Evolutionary conservation across 1,140 invertebrate species (phyloP), one percentile per base, ranked within the genome.

Genomic region (Dendrolimus kikuchii): DNA sequence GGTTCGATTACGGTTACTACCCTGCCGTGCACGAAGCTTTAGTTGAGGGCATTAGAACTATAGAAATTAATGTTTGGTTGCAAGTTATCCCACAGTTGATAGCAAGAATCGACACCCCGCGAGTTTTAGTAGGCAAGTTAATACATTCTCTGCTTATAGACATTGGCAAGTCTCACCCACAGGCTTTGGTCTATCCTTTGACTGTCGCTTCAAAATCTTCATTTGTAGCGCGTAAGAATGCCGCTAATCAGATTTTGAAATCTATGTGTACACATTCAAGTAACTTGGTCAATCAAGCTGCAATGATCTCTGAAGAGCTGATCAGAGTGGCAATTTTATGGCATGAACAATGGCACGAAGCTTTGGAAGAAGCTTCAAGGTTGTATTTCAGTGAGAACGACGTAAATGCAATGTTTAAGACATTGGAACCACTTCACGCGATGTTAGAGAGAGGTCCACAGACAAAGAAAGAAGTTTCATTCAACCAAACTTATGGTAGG

Each of bases 321-420:
- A 99, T 99, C 49, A 89, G 98, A 53, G 98, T 99, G 0, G 98
- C 98, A 5, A 99, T 99, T 57, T 86, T 99, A 2, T 99, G 99
- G 98, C 98, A 99, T 81, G 99, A 99, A 81, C 92, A 98, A 60
- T 99, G 98, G 98, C 96, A 99, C 78, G 98, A 99, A 83, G 98
- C 97, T 0, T 80, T 99, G 6, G 99, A 99, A 81, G 98, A 99
- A 88, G 98, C 99, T 0, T 99, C 96, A 7, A 87, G 95, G 45
- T 51, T 85, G 38, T 99, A 99, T 77, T 99, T 99, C 81, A 98
- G 97, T 0, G 98, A 99, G 77, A 90, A 93, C 49, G 97, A 99
- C 72, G 92, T 98, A 0, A 93, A 95, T 52, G 97, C 95, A 7
- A 99, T 99, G 98, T 95, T 99, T 71, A 93, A 95, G 52, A 96